phyloP scores from a whole-genome alignment of 1,140 invertebrate species.

The Temnothorax curvispinosus region DNA sequence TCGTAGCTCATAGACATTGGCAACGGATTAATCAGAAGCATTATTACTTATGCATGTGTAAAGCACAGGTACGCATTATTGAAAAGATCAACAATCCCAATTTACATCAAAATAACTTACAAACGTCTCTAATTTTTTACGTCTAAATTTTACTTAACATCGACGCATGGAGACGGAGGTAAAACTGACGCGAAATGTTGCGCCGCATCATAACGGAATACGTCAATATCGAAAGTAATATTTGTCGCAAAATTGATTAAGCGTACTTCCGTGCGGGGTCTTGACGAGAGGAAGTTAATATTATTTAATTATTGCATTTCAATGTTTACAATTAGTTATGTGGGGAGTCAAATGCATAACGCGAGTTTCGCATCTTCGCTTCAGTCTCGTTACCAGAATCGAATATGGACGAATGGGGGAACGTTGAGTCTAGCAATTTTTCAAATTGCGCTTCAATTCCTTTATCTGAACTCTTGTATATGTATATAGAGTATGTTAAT shows the following conservation, averaged over 20 bases:
- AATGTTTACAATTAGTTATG: not conserved
- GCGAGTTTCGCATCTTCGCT: not conserved
- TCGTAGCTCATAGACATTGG: not conserved
- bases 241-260: conserved; percentile 1
- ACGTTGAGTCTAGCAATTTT: not conserved
- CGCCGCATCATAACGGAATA: not conserved
- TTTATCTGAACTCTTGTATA: conserved; percentile 4
- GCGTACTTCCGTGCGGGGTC: not conserved
- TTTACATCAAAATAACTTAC: conserved; percentile 13
- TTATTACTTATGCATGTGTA: not conserved
- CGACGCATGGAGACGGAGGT: not conserved
- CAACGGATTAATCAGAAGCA: not conserved
- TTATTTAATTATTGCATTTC: conserved; percentile 18
- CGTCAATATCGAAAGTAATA: not conserved
- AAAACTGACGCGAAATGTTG: not conserved
- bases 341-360: not conserved
- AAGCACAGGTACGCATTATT: not conserved
- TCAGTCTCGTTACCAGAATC: not conserved
- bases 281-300: not conserved
- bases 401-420: not conserved
- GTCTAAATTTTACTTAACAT: not conserved
- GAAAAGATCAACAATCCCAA: not conserved
- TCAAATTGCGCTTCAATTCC: conserved; percentile 51
- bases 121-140: not conserved
- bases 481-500: conserved; percentile 9